Evolutionary conservation across 2,113 vertebrate species (phyloP), one percentile per base, ranked within the genome.

Genomic region (Pseudorectes ferrugineus): DNA sequence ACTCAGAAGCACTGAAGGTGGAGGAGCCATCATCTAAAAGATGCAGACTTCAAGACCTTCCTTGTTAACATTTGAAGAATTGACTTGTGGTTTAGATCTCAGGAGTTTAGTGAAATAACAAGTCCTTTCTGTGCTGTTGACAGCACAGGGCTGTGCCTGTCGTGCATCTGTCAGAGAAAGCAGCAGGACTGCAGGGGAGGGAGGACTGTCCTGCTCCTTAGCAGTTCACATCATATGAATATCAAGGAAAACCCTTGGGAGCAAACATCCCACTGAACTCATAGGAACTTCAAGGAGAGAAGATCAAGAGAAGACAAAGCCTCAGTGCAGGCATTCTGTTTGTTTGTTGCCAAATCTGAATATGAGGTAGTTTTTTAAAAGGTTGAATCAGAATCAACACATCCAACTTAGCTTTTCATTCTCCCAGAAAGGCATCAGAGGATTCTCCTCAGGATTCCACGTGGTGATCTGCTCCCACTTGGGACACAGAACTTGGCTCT

Each of bases 21-120:
- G 98, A 98, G 75, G 99, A 99, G 94, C 99, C 99, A 15, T 96
- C 97, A 10, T 89, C 98, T 68, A 99, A 99, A 98, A 99, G 98
- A 93, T 98, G 93, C 88, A 99, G 98, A 97, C 94, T 98, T 67
- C 95, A 97, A 33, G 98, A 98, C 63, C 95, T 95, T 29, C 97
- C 97, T 22, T 98, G 96, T 75, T 98, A 95, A 93, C 57, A 14
- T 51, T 16, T 80, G 54, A 85, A 81, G 85, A 92, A 81, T 13
- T 35, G 46, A 66, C 81, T 72, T 90, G 59, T 11, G 70, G 91
- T 38, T 92, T 91, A 92, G 54, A 93, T 87, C 92, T 92, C 85
- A 79, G 87, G 90, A 95, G 33, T 66, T 79, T 33, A 73, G 77
- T 86, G 70, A 68, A 72, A 45, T 35, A 67, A 55, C 31, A 85